Base-by-base conservation (phyloP, 2,888 invertebrate species). In the Acrobasis suavella region DNA sequence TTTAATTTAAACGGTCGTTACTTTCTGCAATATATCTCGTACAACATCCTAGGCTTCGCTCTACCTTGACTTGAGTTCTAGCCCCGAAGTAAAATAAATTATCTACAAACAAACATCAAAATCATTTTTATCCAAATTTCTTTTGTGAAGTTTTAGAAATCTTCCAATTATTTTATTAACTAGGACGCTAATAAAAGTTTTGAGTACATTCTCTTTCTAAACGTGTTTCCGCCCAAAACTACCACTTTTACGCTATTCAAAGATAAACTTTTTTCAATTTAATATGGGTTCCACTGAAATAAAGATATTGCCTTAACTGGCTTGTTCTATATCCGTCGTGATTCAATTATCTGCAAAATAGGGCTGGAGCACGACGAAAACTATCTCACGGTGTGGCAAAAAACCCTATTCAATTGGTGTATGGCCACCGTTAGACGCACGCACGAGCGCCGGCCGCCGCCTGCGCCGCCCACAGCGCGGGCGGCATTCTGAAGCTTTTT, bases 361-460 rank as follows among this genome's bases (percentile, higher is more conserved):
- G 83, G 81, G 79, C 80, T 82, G 78, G 72, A 78, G 71, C 81
- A 82, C 77, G 78, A 77, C 76, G 76, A 72, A 78, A 78, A 71
- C 70, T 75, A 83, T 76, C 70, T 82, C 80, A 77, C 78, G 74
- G 75, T 73, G 72, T 74, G 71, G 75, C 77, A 87, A 89, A 89
- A 86, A 89, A 81, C 67, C 66, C 82, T 80, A 81, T 89, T 87
- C 83, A 87, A 87, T 86, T 86, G 82, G 82, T 85, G 83, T 85
- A 84, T 74, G 72, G 76, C 76, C 78, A 83, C 91, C 91, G 90
- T 90, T 90, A 90, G 67, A 72, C 77, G 80, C 80, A 85, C 89
- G 89, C 89, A 88, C 89, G 87, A 83, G 66, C 78, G 76, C 72
- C 76, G 75, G 76, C 73, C 76, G 75, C 71, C 73, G 71, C 65